A percentile compares a stretch with the other conserved stretches of the same genome.
These are phyloP conservation scores for Phytoseiulus persimilis DNA, from an alignment of 2,888 invertebrate genomes.

Conservation along the genomic window DNA sequence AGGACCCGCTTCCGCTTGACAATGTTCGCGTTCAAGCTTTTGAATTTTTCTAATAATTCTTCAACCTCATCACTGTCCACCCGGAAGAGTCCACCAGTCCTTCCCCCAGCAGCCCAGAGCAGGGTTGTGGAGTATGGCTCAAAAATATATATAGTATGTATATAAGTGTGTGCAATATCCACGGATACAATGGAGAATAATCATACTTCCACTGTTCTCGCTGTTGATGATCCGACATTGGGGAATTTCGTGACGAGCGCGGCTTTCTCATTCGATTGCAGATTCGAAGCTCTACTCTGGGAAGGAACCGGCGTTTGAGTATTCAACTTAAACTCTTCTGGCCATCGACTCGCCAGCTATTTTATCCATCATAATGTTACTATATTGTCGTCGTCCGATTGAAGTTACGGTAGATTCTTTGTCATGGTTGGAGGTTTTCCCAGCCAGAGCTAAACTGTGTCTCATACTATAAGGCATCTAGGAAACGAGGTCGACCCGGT, in stretches of 20 bases:
- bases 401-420: not conserved
- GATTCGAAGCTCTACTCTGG: not conserved
- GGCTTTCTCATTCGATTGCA: not conserved
- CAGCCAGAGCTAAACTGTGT: constrained; percentile 27
- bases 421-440: not conserved
- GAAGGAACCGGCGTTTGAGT: constrained; percentile 6
- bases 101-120: not conserved
- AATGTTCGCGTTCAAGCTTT: not conserved
- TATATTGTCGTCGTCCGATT: not conserved
- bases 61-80: not conserved
- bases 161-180: not conserved
- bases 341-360: not conserved
- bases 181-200: not conserved
- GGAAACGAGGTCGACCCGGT: constrained; percentile 8
- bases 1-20: too few species aligned
- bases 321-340: constrained; percentile 29
- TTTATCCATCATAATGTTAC: not conserved
- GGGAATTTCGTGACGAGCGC: not conserved
- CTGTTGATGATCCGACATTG: not conserved
- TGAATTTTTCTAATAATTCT: not conserved
- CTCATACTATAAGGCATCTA: constrained; percentile 38
- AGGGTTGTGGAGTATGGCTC: not conserved
- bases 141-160: not conserved
- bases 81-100: not conserved
- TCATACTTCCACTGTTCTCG: not conserved